phyloP scores from a whole-genome alignment of 2,888 invertebrate species.

The Yponomeuta sedellus region DNA sequence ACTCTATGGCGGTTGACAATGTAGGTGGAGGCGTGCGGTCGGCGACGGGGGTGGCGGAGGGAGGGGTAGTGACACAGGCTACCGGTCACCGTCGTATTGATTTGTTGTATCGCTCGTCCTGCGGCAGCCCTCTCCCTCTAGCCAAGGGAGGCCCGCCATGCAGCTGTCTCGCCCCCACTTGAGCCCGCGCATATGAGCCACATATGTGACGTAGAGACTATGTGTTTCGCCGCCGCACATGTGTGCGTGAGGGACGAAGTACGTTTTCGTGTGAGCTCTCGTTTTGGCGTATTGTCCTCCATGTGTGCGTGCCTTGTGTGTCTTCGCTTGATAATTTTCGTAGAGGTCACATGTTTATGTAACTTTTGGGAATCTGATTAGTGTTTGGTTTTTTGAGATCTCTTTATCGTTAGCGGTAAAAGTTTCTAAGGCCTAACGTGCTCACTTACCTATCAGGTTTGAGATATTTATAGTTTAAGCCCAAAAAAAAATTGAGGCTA shows the following conservation, averaged over 20 bases:
- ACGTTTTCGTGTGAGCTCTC: constrained; percentile 48
- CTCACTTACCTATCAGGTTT: not conserved
- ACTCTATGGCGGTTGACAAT: constrained; percentile 70
- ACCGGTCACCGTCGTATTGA: constrained; percentile 78
- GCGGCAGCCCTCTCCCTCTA: constrained; percentile 64
- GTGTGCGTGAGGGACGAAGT: constrained; percentile 70
- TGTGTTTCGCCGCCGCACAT: constrained; percentile 26
- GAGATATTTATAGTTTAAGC: not conserved
- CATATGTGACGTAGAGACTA: constrained; percentile 47
- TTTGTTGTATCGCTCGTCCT: constrained; percentile 78
- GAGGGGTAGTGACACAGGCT: constrained; percentile 71
- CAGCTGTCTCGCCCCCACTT: constrained; percentile 30
- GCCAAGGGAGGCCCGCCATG: constrained; percentile 28
- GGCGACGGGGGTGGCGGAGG: constrained; percentile 37
- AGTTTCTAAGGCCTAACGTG: not conserved
- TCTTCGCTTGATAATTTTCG: constrained; percentile 22
- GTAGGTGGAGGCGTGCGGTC: constrained; percentile 72
- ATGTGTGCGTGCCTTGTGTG: constrained; percentile 20
- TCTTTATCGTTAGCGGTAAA: constrained; percentile 1
- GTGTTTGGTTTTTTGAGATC: constrained; percentile 8
- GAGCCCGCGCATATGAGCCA: constrained; percentile 52
- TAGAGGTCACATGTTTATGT: constrained; percentile 28
- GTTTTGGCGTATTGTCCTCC: constrained; percentile 20
- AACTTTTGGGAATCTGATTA: constrained; percentile 14
- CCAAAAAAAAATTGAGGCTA: too few species aligned